phyloP scores from a whole-genome alignment of 2,113 vertebrate species.

The Ptychochromis oligacanthus region DNA sequence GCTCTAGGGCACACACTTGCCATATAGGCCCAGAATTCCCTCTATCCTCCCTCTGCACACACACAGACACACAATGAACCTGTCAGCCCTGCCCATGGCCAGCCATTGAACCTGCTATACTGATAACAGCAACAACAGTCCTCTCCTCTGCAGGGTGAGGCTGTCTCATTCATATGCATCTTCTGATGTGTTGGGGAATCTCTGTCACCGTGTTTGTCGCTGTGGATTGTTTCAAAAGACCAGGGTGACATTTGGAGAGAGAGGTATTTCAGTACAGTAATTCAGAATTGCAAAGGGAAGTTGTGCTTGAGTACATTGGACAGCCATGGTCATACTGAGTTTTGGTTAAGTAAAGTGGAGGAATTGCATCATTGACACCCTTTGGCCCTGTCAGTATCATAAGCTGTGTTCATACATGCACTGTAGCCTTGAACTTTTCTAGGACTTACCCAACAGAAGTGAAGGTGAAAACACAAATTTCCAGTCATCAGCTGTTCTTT shows the following conservation, averaged over 20 bases:
- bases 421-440: not conserved
- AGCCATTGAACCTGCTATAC: conserved; percentile 51
- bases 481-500: not conserved
- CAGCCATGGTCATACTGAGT: not conserved
- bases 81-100: conserved; percentile 24
- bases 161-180: conserved; percentile 58
- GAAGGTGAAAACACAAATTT: not conserved
- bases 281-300: not conserved
- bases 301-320: not conserved
- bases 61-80: not conserved
- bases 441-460: not conserved
- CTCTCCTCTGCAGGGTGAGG: conserved; percentile 35
- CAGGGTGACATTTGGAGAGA: conserved; percentile 51
- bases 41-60: not conserved
- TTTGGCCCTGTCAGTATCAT: no score
- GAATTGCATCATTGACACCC: not conserved
- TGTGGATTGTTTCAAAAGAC: conserved; percentile 47
- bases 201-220: conserved; percentile 49
- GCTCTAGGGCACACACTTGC: conserved; percentile 20
- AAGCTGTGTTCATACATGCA: not conserved
- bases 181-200: conserved; percentile 34
- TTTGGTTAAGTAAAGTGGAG: not conserved
- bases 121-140: conserved; percentile 54
- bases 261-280: conserved; percentile 28
- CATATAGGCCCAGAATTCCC: not conserved